These are phyloP conservation scores for Anguilla marmorata DNA, from an alignment of 2,797 vertebrate species.

Conservation along the genomic window DNA sequence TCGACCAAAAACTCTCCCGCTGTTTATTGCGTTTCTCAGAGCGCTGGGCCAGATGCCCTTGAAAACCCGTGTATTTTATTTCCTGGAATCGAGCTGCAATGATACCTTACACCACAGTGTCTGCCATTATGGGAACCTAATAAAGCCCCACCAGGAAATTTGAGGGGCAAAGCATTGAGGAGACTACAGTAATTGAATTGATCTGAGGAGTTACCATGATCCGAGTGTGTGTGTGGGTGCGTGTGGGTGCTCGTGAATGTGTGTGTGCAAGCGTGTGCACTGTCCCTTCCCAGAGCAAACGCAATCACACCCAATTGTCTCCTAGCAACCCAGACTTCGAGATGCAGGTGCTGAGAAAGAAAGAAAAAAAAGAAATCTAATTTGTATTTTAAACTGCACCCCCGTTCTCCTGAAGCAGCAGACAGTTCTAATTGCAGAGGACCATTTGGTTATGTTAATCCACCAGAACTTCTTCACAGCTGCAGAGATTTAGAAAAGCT, in stretches of 20 bases:
- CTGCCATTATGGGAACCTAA: background rate
- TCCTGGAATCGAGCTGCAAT: background rate
- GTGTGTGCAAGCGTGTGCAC: background rate
- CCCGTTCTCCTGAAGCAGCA: background rate
- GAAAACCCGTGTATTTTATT: background rate
- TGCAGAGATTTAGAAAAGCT: constrained; percentile 12
- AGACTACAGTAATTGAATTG: constrained; percentile 14
- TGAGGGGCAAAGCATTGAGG: background rate
- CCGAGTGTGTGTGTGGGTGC: background rate
- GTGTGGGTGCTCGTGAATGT: background rate
- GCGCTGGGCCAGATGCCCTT: background rate
- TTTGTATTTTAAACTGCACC: background rate
- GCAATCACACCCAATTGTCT: constrained; percentile 3
- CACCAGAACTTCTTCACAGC: background rate
- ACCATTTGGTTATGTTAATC: constrained; percentile 20
- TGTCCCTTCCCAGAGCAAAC: background rate
- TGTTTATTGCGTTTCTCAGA: background rate
- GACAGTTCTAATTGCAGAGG: constrained; percentile 17
- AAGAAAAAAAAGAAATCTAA: background rate
- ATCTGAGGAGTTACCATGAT: background rate
- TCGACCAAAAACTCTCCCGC: background rate
- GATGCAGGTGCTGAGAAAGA: background rate
- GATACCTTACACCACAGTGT: background rate
- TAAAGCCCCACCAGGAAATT: background rate
- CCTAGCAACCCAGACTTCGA: background rate